A percentile compares a stretch with the other conserved stretches of the same genome.
Evolutionary conservation across 2,113 vertebrate genomes (phyloP).

Genomic region (Psophia crepitans): DNA sequence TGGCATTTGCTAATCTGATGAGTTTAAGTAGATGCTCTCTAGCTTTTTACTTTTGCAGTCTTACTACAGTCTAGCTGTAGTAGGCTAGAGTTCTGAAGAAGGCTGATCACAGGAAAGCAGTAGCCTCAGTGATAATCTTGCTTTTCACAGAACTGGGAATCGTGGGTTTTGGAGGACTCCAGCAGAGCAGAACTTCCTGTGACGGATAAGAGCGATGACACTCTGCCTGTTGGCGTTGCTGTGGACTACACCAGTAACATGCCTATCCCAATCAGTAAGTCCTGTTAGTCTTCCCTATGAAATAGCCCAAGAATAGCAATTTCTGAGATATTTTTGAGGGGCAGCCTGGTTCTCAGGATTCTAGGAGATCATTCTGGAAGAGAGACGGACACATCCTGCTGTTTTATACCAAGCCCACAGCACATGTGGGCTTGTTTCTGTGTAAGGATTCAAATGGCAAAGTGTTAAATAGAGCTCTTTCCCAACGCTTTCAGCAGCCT

Average conservation of each 20-base stretch:
- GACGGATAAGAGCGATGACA: constrained; percentile 88
- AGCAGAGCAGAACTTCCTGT: constrained; percentile 92
- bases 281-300: background rate
- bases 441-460: background rate
- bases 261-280: constrained; percentile 86
- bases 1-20: background rate
- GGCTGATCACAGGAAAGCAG: background rate
- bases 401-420: background rate
- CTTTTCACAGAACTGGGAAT: constrained; percentile 85
- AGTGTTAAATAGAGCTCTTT: background rate
- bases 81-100: background rate
- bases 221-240: constrained; percentile 88
- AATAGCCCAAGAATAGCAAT: background rate
- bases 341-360: background rate
- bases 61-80: background rate
- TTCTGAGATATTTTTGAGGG: background rate
- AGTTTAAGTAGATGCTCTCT: background rate
- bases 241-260: constrained; percentile 89
- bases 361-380: background rate
- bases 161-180: constrained; percentile 91
- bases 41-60: background rate
- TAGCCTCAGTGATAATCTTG: background rate
- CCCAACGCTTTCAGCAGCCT: background rate
- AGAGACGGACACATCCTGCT: background rate
- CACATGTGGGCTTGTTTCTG: background rate